Percentiles rank a stretch among this genome's conserved stretches.
phyloP scores from a whole-genome alignment of 2,888 invertebrate genomes.

The Periphyllus acericola region DNA sequence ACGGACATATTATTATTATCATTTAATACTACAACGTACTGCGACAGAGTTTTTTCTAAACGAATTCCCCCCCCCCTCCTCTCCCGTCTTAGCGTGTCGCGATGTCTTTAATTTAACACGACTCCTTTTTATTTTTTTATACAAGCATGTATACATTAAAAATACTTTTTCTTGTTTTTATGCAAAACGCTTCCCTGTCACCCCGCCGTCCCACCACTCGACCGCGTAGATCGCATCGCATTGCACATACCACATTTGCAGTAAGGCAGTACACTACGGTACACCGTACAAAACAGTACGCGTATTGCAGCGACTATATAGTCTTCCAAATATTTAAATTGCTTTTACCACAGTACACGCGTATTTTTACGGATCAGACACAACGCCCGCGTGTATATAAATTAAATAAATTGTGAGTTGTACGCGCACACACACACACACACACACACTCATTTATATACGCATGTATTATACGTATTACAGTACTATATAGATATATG shows the following conservation, averaged over 20 bases:
- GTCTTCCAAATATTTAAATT: constrained; percentile 53
- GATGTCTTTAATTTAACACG: constrained; percentile 5
- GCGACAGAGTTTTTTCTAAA: background rate
- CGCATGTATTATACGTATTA: too few species aligned
- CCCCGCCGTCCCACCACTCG: background rate
- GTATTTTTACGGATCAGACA: constrained; percentile 33
- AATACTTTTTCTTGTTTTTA: background rate
- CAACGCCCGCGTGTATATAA: background rate
- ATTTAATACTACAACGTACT: background rate
- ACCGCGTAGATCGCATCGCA: constrained; percentile 8
- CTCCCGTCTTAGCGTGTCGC: background rate
- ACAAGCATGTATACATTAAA: background rate
- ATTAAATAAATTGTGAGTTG: background rate
- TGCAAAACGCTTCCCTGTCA: constrained; percentile 15
- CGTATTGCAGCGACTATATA: background rate
- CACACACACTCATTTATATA: too few species aligned
- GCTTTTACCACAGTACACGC: constrained; percentile 27
- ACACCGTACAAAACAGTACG: background rate
- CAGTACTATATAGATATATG: background rate
- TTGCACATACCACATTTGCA: background rate
- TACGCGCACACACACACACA: background rate
- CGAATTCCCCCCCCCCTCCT: background rate
- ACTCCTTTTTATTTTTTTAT: background rate
- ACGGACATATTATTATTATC: background rate
- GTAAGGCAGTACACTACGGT: background rate